These are phyloP conservation scores for Idaea dimidiata DNA, from an alignment of 2,888 invertebrate species.

Conservation along the genomic window DNA sequence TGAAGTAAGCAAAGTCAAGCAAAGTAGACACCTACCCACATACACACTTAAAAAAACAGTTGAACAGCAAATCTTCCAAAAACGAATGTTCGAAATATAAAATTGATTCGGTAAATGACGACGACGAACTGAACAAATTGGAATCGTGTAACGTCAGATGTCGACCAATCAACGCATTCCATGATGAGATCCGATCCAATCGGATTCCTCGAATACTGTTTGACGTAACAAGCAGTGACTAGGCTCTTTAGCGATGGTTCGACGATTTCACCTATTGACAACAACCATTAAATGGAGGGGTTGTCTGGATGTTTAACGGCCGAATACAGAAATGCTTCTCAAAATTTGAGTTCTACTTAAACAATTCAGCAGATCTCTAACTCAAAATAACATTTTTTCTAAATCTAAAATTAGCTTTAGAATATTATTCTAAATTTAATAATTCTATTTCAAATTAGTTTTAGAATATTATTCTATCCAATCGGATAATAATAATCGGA, in stretches of 20 bases:
- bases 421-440: too few species aligned
- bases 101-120: not conserved
- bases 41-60: not conserved
- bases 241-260: not conserved
- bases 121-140: conserved; percentile 15
- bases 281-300: not conserved
- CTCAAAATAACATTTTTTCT: too few species aligned
- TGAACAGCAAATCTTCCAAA: not conserved
- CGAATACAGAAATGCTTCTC: too few species aligned
- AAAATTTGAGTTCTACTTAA: too few species aligned
- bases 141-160: conserved; percentile 21
- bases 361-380: too few species aligned
- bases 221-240: not conserved
- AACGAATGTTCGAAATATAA: not conserved
- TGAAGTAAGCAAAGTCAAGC: not conserved
- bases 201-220: conserved; percentile 12
- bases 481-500: too few species aligned
- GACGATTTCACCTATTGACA: not conserved
- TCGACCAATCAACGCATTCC: conserved; percentile 25
- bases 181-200: conserved; percentile 16
- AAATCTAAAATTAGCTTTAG: too few species aligned
- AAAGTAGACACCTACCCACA: not conserved
- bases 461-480: too few species aligned
- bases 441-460: too few species aligned
- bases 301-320: too few species aligned